Base-by-base conservation (phyloP, 2,113 vertebrate species). In the Cairina moschata region DNA sequence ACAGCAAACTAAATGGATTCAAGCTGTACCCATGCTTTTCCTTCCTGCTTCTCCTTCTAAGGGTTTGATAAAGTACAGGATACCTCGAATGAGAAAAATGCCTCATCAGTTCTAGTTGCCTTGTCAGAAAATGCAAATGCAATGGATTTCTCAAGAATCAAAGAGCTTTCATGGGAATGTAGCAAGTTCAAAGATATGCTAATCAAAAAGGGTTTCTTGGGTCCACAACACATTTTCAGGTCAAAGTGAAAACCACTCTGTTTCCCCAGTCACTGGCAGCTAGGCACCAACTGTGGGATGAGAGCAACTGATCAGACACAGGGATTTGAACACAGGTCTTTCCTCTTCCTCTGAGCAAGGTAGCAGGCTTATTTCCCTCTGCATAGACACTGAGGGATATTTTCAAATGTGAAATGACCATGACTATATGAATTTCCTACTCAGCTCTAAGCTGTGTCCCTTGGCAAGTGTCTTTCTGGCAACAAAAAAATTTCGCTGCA, bases 311-410 rank as follows among this genome's bases (percentile, higher is more conserved):
- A 20, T 21, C 9, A 18, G 5, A 48, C 21, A 21, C 36, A 22
- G 29, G 17, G 17, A 46, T 1, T 2, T 1, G 46, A 31, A 38
- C 25, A 75, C 0, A 0, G 32, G 8, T 40, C 63, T 38, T 16
- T 20, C 50, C 73, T 11, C 62, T 38, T 58, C 66, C 68, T 62
- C 60, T 3, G 4, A 55, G 46, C 38, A 29, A 22, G 44, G 48
- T 0, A 11, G 28, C 3, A 16, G 11, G 34, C 32, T 72, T 34
- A 55, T 28, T 76, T 17, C 60, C 38, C 78, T 71, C 72, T 44
- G 38, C 65, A 69, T 14, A 69, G 32, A 65, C 38, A 32, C 34
- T 11, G 9, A 40, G 13, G 16, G 48, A 56, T 31, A 5, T 42
- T 76, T 72, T 8, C 54, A 65, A 36, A 71, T 13, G 56, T 63